These are phyloP conservation scores for Parasteatoda tepidariorum DNA, from an alignment of 1,140 invertebrate species.

Conservation along the genomic window DNA sequence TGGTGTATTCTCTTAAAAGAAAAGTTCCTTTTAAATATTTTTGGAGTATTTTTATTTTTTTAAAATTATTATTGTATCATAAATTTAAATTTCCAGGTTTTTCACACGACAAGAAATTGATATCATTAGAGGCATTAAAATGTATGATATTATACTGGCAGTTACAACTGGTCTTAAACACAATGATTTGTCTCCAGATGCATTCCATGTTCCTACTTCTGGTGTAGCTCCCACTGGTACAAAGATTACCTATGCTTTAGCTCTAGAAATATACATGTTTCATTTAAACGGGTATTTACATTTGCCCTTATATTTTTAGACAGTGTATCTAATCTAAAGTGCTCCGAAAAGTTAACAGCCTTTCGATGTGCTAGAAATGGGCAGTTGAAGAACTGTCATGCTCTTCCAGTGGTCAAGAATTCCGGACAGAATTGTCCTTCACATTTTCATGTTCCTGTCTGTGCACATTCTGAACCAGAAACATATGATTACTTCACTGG, in stretches of 20 bases:
- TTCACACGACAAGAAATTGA: slow-evolving; percentile 12
- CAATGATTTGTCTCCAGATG: slow-evolving; percentile 6
- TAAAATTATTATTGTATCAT: neutral
- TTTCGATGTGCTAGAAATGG: neutral
- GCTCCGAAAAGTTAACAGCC: neutral
- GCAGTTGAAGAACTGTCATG: neutral
- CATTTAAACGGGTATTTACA: neutral
- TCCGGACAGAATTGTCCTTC: neutral
- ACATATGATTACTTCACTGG: slow-evolving; percentile 75
- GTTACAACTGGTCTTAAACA: neutral
- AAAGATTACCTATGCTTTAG: too few relatives aligned
- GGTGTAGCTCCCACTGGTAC: too few relatives aligned
- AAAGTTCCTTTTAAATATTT: too few relatives aligned
- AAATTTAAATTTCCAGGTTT: slow-evolving; percentile 8
- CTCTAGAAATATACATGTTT: neutral
- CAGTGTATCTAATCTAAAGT: neutral
- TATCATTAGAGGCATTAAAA: slow-evolving; percentile 8
- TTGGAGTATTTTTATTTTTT: neutral
- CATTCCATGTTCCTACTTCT: slow-evolving; percentile 39
- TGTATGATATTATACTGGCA: slow-evolving; percentile 37
- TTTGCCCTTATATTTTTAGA: neutral
- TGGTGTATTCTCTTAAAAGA: too few relatives aligned
- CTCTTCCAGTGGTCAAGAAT: slow-evolving; percentile 10
- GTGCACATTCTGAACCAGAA: slow-evolving; percentile 14
- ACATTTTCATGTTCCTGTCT: neutral